A percentile compares a stretch with the other conserved stretches of the same genome.
These are phyloP conservation scores for Oceanites oceanicus DNA, from an alignment of 2,113 vertebrate species.

Conservation along the genomic window DNA sequence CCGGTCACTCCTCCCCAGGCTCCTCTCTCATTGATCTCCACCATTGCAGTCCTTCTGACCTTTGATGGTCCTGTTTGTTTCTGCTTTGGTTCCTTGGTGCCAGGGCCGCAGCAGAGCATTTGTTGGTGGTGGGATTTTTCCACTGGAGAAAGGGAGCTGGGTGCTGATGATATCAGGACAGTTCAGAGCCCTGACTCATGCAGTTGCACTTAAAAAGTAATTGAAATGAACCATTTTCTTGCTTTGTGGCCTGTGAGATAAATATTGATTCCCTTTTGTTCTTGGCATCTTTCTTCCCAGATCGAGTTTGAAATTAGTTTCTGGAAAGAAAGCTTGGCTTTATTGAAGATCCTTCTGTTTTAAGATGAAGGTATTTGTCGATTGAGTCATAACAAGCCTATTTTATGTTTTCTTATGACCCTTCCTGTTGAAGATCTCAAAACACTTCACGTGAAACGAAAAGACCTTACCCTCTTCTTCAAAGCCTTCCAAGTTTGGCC, in stretches of 20 bases:
- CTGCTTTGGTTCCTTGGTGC: not conserved
- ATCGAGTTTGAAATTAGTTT: not conserved
- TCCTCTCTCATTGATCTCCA: not conserved
- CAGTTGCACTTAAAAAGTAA: not conserved
- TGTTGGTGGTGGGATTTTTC: not conserved
- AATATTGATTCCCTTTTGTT: not conserved
- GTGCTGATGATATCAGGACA: not conserved
- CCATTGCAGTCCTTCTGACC: not conserved
- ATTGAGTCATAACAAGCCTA: not conserved
- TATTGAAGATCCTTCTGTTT: not conserved
- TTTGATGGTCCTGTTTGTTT: not conserved
- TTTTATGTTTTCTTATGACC: not conserved
- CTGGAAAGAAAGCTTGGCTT: not conserved
- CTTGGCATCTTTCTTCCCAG: not conserved
- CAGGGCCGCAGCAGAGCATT: not conserved
- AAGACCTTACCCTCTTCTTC: not conserved
- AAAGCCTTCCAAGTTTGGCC: not conserved
- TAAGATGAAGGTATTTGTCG: not conserved
- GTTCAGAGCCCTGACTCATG: not conserved
- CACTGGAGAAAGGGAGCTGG: not conserved
- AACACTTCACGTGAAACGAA: not conserved
- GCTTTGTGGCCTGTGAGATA: not conserved
- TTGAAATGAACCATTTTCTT: not conserved
- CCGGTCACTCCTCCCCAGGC: not conserved
- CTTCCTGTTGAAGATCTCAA: not conserved